Evolutionary conservation across 1,140 invertebrate genomes (phyloP).

Genomic region (Drosophila setifemur): DNA sequence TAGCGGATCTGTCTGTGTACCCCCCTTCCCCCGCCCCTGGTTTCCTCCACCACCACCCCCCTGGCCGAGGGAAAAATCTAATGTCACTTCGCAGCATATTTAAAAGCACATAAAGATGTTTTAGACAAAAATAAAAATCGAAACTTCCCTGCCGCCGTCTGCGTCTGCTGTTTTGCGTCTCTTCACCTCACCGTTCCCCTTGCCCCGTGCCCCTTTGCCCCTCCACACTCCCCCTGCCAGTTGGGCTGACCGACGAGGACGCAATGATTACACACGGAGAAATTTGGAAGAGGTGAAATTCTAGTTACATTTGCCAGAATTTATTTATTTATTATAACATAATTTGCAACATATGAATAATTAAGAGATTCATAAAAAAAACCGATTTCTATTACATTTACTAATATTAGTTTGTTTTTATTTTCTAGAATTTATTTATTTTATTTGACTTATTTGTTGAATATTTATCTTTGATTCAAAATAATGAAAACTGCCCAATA

Average conservation of each 20-base stretch:
- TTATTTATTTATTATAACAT: too few species aligned
- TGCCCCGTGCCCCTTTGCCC: too few species aligned
- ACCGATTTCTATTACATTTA: too few species aligned
- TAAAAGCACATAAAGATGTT: conserved; percentile 81
- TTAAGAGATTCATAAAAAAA: too few species aligned
- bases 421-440: too few species aligned
- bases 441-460: too few species aligned
- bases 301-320: too few species aligned
- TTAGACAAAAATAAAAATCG: conserved; percentile 73
- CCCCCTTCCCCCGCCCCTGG: conserved; percentile 9
- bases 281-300: too few species aligned
- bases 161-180: conserved; percentile 13
- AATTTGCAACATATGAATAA: too few species aligned
- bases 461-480: too few species aligned
- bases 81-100: conserved; percentile 80
- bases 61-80: conserved; percentile 50
- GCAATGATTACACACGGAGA: conserved; percentile 28
- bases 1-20: conserved; percentile 65
- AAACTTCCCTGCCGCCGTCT: conserved; percentile 27
- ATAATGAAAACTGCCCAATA: too few species aligned
- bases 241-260: conserved; percentile 34
- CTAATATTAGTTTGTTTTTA: too few species aligned
- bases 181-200: not conserved
- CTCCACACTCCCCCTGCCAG: not conserved
- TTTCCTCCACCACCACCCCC: not conserved